Evolutionary conservation across 1,140 invertebrate genomes (phyloP), one percentile per base, ranked within the genome.

Genomic region (Meloidogyne hapla): DNA sequence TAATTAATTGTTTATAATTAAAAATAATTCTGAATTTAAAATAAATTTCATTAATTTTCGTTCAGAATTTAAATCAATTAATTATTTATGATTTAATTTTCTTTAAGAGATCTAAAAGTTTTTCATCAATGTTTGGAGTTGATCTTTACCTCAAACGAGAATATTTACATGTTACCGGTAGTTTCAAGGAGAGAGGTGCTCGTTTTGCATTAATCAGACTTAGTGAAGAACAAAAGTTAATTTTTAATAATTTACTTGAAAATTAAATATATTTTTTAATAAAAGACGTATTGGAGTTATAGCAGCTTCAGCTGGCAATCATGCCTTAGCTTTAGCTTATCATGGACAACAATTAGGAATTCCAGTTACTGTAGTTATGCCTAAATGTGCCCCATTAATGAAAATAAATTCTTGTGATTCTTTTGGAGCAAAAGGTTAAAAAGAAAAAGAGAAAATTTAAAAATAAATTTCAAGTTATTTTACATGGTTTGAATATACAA

Each of bases 301-400:
- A 75, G 93, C 94, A 8, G 94, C 94, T 23, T 64, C 42, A 13
- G 81, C 81, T 3, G 76, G 75, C 6, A 96, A 96, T 87, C 94
- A 96, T 88, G 94, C 94, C 0, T 89, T 93, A 69, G 94, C 92
- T 0, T 88, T 97, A 10, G 91, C 91, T 75, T 96, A 94, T 86
- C 94, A 96, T 86, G 94, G 94, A 1, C 89, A 91, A 79, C 89
- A 91, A 75, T 89, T 96, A 0, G 90, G 90, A 8, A 92, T 96
- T 64, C 92, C 93, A 0, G 92, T 94, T 0, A 95, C 93, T 0
- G 94, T 97, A 2, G 93, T 97, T 0, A 96, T 96, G 94, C 94
- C 94, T 0, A 91, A 92, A 15, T 90, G 93, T 1, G 93, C 93
- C 0, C 93, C 93, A 0, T 93, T 96, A 62, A 96, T 96, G 93